Base-by-base conservation (phyloP, 2,888 invertebrate genomes). In the Portevinia maculata region DNA sequence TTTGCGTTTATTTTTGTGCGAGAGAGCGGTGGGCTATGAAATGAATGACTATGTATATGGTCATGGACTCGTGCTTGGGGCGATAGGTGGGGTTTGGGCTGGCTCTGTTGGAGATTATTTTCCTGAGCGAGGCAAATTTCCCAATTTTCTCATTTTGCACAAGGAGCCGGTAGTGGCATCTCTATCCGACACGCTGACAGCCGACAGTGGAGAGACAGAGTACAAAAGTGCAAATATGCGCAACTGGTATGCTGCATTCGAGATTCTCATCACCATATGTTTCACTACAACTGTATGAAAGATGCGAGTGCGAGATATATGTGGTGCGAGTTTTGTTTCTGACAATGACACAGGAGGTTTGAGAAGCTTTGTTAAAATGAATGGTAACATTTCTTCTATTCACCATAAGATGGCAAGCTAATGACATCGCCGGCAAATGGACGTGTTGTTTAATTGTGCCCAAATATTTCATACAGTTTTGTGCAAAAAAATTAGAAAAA, bases 241-340 rank as follows among this genome's bases (percentile, higher is more conserved):
- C 84, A 84, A 84, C 84, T 84, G 55, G 84, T 84, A 84, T 69
- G 53, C 39, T 39, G 44, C 19, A 67, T 55, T 17, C 8, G 32
- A 60, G 67, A 53, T 19, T 52, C 50, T 65, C 65, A 74, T 50
- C n/a, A n/a, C n/a, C 24, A 34, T 55, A 52, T 64, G 53, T 44
- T n/a, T n/a, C n/a, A 48, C 8, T 44, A 1, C 11, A 7, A 7
- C 4, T 15, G 28, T 3, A 28, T 28, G 15, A 8, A 5, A 21
- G 21, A 24, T 2, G n/a, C 7, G n/a, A n/a, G n/a, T 46, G 19
- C 17, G 46, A 17, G 24, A 24, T 13, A 41, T n/a, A 8, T 2
- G 7, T 15, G 48, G 24, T 48, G 48, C 1, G 28, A 13, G 2
- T 48, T 24, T 48, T 24, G 24, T 24, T n/a, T 24, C 24, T 2